Evolutionary conservation across 1,140 invertebrate species (phyloP), one percentile per base, ranked within the genome.

Genomic region (Pantala flavescens): DNA sequence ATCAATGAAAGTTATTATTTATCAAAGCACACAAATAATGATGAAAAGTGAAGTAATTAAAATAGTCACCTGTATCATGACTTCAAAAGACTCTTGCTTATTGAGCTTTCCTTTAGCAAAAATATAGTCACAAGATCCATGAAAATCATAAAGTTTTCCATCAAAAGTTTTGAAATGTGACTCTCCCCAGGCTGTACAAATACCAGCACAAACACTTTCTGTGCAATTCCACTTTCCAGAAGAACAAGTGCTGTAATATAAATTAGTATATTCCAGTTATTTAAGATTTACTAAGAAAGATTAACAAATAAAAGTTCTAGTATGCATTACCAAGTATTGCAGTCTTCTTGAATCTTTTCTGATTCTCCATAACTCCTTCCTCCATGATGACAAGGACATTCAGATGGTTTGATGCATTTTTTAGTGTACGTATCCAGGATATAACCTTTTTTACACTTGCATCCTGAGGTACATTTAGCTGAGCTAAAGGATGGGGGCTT

Each of bases 111-210:
- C 91, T 81, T 94, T 93, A 0, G 89, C 89, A 10, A 96, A 82
- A 16, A 95, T 85, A 79, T 96, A 96, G 75, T 93, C 90, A 80
- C 95, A 97, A 71, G 90, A 87, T 42, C 94, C 93, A 82, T 96
- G 92, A 82, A 96, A 96, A 80, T 95, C 91, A 80, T 88, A 96
- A 10, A 87, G 83, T n/a, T 87, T 87, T 0, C 90, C 91, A 82
- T 96, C 95, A 79, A 94, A 97, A 0, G 92, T 94, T 77, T 88
- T 89, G 79, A 93, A 93, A 81, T 97, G 94, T 0, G 92, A 93
- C 79, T 94, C 92, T 7, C 93, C 93, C 92, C 92, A 95, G 7
- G 90, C 88, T 21, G 87, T 87, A 81, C 93, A 96, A 21, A 90
- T 84, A 12, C 88, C 90, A 63, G 88, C 83, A 78, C 83, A 84